These are phyloP conservation scores for Pelobates cultripes DNA, from an alignment of 2,797 vertebrate species.

Conservation along the genomic window DNA sequence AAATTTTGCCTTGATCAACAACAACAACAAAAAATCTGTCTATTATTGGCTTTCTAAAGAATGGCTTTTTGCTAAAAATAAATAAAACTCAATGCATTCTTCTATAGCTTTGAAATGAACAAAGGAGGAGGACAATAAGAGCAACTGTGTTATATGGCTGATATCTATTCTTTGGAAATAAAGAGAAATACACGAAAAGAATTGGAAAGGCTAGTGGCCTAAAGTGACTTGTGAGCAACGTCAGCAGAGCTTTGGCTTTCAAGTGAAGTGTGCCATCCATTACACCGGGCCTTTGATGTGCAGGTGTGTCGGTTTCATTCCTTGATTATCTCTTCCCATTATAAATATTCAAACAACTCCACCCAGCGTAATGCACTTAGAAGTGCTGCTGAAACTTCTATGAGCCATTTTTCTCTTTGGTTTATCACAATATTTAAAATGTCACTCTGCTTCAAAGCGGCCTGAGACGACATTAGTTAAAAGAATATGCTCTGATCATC, in stretches of 20 bases:
- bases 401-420: slow-evolving; percentile 10
- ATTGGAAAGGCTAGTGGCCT: slow-evolving; percentile 32
- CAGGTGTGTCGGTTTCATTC: slow-evolving; percentile 46
- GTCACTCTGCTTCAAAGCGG: not conserved
- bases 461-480: not conserved
- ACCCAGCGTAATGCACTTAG: slow-evolving; percentile 28
- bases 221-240: slow-evolving; percentile 42
- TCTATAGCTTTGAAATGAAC: slow-evolving; percentile 10
- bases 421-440: not conserved
- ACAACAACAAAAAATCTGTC: not conserved
- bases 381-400: not conserved
- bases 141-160: slow-evolving; percentile 9
- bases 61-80: slow-evolving; percentile 19
- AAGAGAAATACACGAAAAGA: not conserved
- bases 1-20: not conserved
- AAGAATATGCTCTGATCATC: not conserved
- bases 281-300: slow-evolving; percentile 48
- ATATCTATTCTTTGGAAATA: slow-evolving; percentile 15
- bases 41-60: slow-evolving; percentile 3
- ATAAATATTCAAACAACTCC: slow-evolving; percentile 45
- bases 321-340: slow-evolving; percentile 31
- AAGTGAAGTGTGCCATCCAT: slow-evolving; percentile 48
- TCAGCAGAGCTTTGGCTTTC: slow-evolving; percentile 44
- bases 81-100: not conserved
- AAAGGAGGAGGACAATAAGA: slow-evolving; percentile 11